These are phyloP conservation scores for Armadillidium nasatum DNA, from an alignment of 1,140 invertebrate species.

Conservation along the genomic window DNA sequence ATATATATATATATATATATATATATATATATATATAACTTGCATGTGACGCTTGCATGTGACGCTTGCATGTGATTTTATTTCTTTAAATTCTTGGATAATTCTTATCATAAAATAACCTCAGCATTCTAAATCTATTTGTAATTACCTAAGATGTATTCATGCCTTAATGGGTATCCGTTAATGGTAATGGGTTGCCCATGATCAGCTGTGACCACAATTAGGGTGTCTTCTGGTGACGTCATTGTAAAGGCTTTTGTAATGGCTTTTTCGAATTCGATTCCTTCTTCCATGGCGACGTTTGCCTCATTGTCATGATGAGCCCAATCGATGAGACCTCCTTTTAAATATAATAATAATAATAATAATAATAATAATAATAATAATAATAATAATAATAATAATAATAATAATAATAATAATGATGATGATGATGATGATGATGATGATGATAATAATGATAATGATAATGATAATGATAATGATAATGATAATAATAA, in stretches of 20 bases:
- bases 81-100: no score
- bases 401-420: slow-evolving; percentile 15
- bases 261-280: slow-evolving; percentile 58
- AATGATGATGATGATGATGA: not conserved
- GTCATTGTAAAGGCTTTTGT: slow-evolving; percentile 57
- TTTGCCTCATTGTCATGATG: slow-evolving; percentile 77
- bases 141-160: slow-evolving; percentile 54
- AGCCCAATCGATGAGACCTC: slow-evolving; percentile 66
- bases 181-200: slow-evolving; percentile 68
- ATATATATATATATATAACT: no score
- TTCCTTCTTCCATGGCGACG: slow-evolving; percentile 70
- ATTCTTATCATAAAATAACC: no score
- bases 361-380: slow-evolving; percentile 12
- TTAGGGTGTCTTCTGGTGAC: slow-evolving; percentile 59
- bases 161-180: slow-evolving; percentile 66
- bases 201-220: slow-evolving; percentile 64
- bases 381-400: slow-evolving; percentile 12
- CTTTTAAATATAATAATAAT: not conserved
- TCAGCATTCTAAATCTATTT: not conserved
- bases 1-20: no score
- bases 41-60: no score
- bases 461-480: not conserved
- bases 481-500: no score
- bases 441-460: not conserved
- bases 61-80: no score